These are phyloP conservation scores for Fistularia tabacaria DNA, from an alignment of 2,797 vertebrate genomes.

Conservation along the genomic window DNA sequence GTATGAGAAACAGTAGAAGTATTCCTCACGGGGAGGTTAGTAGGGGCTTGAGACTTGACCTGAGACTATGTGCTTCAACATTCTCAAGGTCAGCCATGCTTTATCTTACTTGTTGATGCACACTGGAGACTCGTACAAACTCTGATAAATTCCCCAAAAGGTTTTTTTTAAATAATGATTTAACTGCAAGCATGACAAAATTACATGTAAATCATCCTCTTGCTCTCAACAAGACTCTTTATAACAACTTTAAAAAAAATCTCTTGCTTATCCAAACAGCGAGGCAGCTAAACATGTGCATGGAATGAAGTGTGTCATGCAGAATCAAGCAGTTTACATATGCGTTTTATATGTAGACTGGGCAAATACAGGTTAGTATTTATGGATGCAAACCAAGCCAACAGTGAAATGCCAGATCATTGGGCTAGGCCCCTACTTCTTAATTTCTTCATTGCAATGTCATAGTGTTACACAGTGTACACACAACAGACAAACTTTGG, in stretches of 20 bases:
- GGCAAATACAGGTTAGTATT: too few species aligned
- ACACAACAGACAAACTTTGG: constrained; percentile 23
- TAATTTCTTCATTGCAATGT: constrained; percentile 7
- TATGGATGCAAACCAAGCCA: too few species aligned
- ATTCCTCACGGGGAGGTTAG: constrained; percentile 18
- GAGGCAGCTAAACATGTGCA: too few species aligned
- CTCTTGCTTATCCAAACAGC: too few species aligned
- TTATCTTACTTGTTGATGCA: constrained; percentile 27
- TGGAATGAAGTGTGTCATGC: too few species aligned
- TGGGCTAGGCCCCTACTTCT: not conserved
- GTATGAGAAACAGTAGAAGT: constrained; percentile 3
- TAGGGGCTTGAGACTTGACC: constrained; percentile 20
- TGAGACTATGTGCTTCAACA: constrained; percentile 29
- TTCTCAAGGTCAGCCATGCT: constrained; percentile 43
- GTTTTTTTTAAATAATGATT: constrained; percentile 14
- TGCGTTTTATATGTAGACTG: too few species aligned
- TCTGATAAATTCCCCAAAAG: constrained; percentile 16
- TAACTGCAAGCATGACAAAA: constrained; percentile 6
- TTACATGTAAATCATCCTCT: too few species aligned
- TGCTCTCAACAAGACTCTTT: too few species aligned
- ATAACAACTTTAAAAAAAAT: too few species aligned
- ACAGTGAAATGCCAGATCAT: not conserved
- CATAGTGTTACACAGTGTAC: not conserved
- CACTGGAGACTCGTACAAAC: constrained; percentile 35
- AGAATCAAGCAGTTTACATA: too few species aligned